Conservation (phyloP, 2,797 vertebrate species). For the Salarias fasciatus region DNA sequence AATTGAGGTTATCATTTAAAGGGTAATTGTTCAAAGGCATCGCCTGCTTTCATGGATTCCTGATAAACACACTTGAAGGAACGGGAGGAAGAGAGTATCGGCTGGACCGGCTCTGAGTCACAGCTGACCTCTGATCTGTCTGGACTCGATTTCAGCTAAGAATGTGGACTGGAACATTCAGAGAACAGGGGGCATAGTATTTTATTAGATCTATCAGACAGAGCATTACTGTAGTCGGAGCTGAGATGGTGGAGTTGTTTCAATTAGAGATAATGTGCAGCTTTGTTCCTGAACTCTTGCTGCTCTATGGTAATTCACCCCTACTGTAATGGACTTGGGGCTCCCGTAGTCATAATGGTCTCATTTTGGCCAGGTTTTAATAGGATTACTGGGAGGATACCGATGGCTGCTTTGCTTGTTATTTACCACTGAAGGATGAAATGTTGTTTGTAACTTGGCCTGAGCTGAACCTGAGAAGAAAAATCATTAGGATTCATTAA, state of each 20-base stretch:
- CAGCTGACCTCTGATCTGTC: conserved; percentile 50
- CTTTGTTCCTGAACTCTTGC: conserved; percentile 72
- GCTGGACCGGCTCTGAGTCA: conserved; percentile 50
- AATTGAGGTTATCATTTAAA: conserved; percentile 29
- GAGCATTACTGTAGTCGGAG: conserved; percentile 51
- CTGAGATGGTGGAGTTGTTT: conserved; percentile 66
- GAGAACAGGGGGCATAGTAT: conserved; percentile 34
- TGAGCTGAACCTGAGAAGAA: conserved; percentile 25
- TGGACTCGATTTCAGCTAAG: conserved; percentile 47
- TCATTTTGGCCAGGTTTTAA: conserved; percentile 75
- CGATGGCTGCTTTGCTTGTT: conserved; percentile 54
- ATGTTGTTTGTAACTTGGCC: conserved; percentile 19
- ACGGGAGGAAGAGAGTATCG: conserved; percentile 35
- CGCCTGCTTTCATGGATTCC: conserved; percentile 33
- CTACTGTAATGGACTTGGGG: conserved; percentile 67
- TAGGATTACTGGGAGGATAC: conserved; percentile 63
- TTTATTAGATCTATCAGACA: conserved; percentile 51
- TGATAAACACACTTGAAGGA: conserved; percentile 42
- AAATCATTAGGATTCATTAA: not conserved
- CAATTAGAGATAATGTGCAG: conserved; percentile 77
- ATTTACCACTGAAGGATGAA: conserved; percentile 62
- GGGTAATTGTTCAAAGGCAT: conserved; percentile 35
- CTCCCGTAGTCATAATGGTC: conserved; percentile 64
- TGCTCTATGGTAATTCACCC: conserved; percentile 70
- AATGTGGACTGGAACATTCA: conserved; percentile 41